Evolutionary conservation across 2,797 vertebrate species (phyloP).

Genomic region (Oophaga sylvatica): DNA sequence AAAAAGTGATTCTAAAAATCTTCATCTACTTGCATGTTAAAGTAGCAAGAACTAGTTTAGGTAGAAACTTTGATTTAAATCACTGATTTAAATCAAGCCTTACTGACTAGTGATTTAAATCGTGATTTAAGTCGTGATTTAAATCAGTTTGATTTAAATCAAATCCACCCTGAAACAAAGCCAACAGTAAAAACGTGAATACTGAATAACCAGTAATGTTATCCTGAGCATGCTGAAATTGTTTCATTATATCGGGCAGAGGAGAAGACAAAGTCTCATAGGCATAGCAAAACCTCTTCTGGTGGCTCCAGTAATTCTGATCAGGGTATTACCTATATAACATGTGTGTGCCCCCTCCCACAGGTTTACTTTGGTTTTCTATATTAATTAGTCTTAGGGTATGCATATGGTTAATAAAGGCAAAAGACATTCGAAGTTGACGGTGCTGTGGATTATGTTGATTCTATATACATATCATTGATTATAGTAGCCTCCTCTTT

Average conservation of each 20-base stretch:
- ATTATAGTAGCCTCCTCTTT: neutral
- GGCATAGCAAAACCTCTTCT: neutral
- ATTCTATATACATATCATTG: neutral
- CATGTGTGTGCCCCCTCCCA: neutral
- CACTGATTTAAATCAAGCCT: too few relatives aligned
- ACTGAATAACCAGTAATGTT: neutral
- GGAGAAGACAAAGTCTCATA: neutral
- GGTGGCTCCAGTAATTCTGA: too few relatives aligned
- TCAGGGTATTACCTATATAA: neutral
- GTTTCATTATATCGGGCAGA: neutral
- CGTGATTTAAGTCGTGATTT: too few relatives aligned
- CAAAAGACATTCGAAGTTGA: neutral
- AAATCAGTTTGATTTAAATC: too few relatives aligned
- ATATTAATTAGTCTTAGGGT: neutral
- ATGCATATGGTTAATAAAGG: neutral
- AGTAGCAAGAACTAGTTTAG: too few relatives aligned
- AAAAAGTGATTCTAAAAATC: too few relatives aligned
- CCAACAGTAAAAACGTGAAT: neutral
- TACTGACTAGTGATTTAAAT: too few relatives aligned
- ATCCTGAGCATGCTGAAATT: neutral
- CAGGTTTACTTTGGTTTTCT: neutral
- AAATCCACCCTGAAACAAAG: too few relatives aligned
- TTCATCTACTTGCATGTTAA: too few relatives aligned
- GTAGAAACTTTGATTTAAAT: too few relatives aligned
- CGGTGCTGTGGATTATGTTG: neutral